phyloP scores from a whole-genome alignment of 2,888 invertebrate genomes.

The Halocaridina rubra region DNA sequence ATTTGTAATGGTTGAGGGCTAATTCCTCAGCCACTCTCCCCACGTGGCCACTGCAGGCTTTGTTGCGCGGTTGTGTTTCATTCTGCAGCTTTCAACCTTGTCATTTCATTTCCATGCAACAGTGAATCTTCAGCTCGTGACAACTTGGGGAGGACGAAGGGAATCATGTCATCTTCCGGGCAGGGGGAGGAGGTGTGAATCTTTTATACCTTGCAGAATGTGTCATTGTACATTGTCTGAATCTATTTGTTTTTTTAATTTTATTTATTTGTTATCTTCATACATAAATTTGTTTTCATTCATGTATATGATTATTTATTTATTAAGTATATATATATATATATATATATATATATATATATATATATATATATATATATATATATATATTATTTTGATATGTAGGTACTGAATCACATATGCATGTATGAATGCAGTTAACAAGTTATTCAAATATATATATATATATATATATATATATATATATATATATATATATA shows the following conservation, averaged over 20 bases:
- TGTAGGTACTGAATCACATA: background rate
- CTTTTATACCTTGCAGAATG: no score
- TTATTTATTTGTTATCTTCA: background rate
- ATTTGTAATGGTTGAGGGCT: no score
- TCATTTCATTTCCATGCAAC: no score
- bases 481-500: background rate
- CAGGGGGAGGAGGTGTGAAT: no score
- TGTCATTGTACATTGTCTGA: no score
- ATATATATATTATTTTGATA: background rate
- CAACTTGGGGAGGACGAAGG: no score
- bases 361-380: background rate
- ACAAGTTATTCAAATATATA: background rate
- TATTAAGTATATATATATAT: background rate
- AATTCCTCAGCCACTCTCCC: no score
- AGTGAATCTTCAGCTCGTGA: no score
- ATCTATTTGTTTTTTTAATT: background rate
- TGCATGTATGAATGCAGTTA: background rate
- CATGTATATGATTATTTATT: background rate
- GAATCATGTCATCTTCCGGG: no score
- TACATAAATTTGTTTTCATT: constrained; percentile 10
- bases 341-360: background rate
- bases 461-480: background rate
- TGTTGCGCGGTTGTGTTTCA: no score
- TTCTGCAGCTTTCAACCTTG: no score
- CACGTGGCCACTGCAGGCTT: no score